Evolutionary conservation across 2,797 vertebrate genomes (phyloP).

Genomic region (Typhlichthys subterraneus): DNA sequence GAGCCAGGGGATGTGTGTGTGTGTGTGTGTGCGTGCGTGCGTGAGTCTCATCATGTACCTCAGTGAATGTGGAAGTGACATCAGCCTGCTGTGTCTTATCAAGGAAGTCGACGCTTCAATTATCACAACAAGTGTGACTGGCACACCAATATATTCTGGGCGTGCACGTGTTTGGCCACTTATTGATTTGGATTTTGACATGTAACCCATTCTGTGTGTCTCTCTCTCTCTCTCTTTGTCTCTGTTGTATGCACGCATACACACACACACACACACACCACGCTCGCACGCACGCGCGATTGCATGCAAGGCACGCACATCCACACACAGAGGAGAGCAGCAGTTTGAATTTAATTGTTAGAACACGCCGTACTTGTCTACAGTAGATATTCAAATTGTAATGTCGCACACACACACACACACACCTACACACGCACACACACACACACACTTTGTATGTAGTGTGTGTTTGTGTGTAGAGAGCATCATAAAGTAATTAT

Average conservation of each 20-base stretch:
- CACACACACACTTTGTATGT: too few species aligned
- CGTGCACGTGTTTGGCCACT: conserved; percentile 8
- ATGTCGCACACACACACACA: too few species aligned
- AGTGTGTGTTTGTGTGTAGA: conserved; percentile 38
- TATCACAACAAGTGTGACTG: conserved; percentile 65
- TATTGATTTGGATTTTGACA: conserved; percentile 4
- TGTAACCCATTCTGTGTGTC: conserved; percentile 9
- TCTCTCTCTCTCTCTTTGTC: conserved; percentile 14
- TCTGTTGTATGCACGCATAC: neutral
- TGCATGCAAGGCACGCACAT: conserved; percentile 27
- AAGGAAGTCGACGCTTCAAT: conserved; percentile 68
- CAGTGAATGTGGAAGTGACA: conserved; percentile 55
- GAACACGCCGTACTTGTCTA: too few species aligned
- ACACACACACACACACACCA: neutral
- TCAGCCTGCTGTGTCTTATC: conserved; percentile 65
- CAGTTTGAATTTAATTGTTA: neutral
- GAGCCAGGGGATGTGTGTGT: conserved; percentile 29
- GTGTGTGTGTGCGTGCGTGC: conserved; percentile 16
- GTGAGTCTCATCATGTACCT: conserved; percentile 22
- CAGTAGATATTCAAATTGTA: too few species aligned
- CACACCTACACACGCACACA: too few species aligned
- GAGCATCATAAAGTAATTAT: too few species aligned
- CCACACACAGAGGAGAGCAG: too few species aligned
- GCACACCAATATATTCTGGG: conserved; percentile 46
- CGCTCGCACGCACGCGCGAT: neutral